These are phyloP conservation scores for Micromys minutus DNA, from an alignment of 2,113 vertebrate genomes.

Conservation along the genomic window DNA sequence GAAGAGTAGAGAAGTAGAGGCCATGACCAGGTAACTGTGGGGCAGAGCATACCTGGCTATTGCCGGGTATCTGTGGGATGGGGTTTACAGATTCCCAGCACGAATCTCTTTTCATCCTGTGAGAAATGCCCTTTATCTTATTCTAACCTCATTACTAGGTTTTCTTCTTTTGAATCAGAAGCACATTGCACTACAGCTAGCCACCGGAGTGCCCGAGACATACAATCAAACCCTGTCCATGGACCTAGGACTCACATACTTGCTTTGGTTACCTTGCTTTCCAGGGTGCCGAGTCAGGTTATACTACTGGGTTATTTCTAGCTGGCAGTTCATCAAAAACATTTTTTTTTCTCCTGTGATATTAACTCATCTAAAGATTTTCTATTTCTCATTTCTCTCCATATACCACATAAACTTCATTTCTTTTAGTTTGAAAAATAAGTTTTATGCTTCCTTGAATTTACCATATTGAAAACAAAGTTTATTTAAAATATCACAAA, in stretches of 20 bases:
- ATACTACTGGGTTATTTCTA: neutral
- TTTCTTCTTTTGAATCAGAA: neutral
- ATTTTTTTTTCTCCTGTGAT: neutral
- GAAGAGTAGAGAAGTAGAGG: no score
- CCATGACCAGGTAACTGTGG: no score
- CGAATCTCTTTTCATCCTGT: neutral
- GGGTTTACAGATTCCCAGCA: no score
- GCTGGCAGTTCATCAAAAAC: neutral
- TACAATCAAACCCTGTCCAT: neutral
- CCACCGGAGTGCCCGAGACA: neutral
- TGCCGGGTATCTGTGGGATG: no score
- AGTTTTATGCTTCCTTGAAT: constrained; percentile 6
- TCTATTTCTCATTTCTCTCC: neutral
- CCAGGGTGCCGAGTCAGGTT: neutral
- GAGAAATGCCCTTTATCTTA: neutral
- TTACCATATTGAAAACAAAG: neutral
- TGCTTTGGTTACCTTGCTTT: neutral
- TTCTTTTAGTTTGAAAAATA: neutral
- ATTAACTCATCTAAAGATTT: neutral
- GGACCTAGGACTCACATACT: no score
- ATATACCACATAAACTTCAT: neutral
- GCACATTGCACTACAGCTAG: neutral
- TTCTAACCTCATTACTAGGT: neutral
- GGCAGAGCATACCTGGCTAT: no score
- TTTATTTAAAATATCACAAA: neutral